Percentiles rank a stretch among this genome's conserved stretches.
Conservation (phyloP, 2,797 vertebrate species). For the Octomys mimax region DNA sequence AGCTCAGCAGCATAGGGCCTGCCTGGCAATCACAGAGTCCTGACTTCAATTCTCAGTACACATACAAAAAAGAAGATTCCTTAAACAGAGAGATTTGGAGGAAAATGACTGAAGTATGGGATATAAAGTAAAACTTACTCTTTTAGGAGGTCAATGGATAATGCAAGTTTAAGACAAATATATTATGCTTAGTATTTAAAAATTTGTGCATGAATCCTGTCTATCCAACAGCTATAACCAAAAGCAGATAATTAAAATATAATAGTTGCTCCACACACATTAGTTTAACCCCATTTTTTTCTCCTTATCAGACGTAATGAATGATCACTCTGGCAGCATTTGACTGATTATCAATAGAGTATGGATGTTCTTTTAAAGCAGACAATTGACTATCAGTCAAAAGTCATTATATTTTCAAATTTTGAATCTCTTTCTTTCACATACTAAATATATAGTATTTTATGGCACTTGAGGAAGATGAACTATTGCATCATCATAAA, state of each 20-base stretch:
- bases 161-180: not conserved
- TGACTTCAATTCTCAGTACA: no score
- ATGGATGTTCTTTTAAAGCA: conserved; percentile 21
- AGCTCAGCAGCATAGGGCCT: no score
- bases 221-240: not conserved
- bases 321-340: not conserved
- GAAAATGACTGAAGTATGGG: not conserved
- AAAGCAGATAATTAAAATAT: not conserved
- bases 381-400: not conserved
- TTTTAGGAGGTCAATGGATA: not conserved
- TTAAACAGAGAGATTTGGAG: not conserved
- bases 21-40: no score
- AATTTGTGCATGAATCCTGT: not conserved
- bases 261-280: not conserved
- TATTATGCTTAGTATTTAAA: not conserved
- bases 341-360: not conserved
- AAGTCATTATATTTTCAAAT: conserved; percentile 46
- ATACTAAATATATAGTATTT: not conserved
- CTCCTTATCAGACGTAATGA: conserved; percentile 17
- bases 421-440: not conserved
- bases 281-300: not conserved
- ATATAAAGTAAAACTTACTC: not conserved
- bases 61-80: no score
- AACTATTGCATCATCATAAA: not conserved
- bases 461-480: not conserved